Evolutionary conservation across 2,797 vertebrate genomes (phyloP).

Genomic region (Cichlasoma orientale): DNA sequence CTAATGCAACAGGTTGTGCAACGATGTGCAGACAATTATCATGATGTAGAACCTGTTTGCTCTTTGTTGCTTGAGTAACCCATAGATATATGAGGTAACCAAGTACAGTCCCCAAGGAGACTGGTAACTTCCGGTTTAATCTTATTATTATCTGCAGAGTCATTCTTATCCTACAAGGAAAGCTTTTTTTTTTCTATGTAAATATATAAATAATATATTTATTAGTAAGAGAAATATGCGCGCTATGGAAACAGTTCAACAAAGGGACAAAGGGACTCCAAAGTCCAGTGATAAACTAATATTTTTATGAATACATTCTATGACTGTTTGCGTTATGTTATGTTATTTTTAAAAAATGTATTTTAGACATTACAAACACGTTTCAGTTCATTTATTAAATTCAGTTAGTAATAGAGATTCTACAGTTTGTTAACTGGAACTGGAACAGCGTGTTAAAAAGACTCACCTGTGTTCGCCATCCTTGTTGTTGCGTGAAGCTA

Average conservation of each 20-base stretch:
- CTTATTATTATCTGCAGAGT: conserved; percentile 23
- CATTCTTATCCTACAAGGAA: not conserved
- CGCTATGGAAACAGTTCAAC: not conserved
- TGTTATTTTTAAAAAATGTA: not conserved
- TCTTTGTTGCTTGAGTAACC: not conserved
- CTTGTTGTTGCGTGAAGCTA: not conserved
- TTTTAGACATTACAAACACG: not conserved
- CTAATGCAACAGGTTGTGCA: not conserved
- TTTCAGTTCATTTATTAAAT: not conserved
- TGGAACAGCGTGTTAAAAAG: not conserved
- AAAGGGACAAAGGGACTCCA: not conserved
- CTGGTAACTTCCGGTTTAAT: not conserved
- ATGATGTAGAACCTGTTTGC: not conserved
- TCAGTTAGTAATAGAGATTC: not conserved
- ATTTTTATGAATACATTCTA: not conserved
- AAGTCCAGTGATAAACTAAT: not conserved
- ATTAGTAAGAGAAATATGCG: not conserved
- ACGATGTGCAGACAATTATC: not conserved
- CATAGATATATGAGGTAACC: too few species aligned
- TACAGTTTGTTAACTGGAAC: not conserved
- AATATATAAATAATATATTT: too few species aligned
- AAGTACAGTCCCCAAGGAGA: not conserved
- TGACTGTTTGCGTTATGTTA: too few species aligned
- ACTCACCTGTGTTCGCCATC: conserved; percentile 59
- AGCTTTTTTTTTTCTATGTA: not conserved